Evolutionary conservation across 2,797 vertebrate genomes (phyloP).

Genomic region (Neopelma chrysocephalum): DNA sequence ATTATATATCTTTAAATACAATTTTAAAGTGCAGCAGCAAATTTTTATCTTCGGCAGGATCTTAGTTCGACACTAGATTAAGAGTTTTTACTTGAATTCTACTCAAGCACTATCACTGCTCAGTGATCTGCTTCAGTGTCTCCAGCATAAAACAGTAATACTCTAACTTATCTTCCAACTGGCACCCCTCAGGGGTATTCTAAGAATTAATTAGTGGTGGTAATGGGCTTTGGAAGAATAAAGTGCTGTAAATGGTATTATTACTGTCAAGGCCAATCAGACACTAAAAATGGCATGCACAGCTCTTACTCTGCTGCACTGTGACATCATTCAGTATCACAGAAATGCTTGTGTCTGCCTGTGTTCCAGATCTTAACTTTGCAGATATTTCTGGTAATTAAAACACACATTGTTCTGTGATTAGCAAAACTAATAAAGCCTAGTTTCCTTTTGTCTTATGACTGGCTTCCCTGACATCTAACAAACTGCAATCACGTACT

Average conservation of each 20-base stretch:
- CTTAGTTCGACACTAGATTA: background rate
- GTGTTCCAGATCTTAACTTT: background rate
- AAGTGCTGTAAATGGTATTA: slow-evolving; percentile 31
- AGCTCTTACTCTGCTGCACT: background rate
- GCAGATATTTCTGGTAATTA: background rate
- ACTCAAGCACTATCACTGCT: background rate
- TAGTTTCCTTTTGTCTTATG: background rate
- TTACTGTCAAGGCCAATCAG: slow-evolving; percentile 20
- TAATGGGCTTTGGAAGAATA: slow-evolving; percentile 39
- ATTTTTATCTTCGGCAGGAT: background rate
- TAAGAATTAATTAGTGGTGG: slow-evolving; percentile 50
- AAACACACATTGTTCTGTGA: background rate
- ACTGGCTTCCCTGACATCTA: background rate
- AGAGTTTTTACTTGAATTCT: background rate
- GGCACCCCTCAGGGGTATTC: slow-evolving; percentile 10
- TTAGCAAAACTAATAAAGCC: background rate
- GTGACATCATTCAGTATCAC: background rate
- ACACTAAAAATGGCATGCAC: background rate
- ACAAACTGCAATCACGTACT: background rate
- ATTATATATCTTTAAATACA: background rate
- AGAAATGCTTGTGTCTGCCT: background rate
- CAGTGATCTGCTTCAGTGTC: background rate
- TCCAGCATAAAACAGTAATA: slow-evolving; percentile 19
- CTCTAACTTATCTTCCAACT: slow-evolving; percentile 40
- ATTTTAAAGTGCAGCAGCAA: background rate